phyloP scores from a whole-genome alignment of 2,888 invertebrate genomes.

The Acanthoscelides obtectus region DNA sequence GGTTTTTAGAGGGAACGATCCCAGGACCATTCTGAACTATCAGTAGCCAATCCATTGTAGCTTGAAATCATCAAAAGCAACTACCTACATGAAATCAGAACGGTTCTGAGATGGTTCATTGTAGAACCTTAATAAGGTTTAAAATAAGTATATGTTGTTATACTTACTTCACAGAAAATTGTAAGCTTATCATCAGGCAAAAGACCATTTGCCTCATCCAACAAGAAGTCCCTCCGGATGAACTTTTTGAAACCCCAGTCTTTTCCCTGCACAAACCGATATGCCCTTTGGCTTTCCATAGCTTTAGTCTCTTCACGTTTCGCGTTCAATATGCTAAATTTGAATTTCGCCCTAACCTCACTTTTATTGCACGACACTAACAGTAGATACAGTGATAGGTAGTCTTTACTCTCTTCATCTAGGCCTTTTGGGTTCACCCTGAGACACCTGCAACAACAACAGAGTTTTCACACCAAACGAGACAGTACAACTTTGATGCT shows the following conservation, averaged over 20 bases:
- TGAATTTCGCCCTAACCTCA: slow-evolving; percentile 99
- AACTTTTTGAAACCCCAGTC: slow-evolving; percentile 99
- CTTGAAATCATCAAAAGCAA: no score
- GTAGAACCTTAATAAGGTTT: no score
- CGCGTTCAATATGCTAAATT: slow-evolving; percentile 99
- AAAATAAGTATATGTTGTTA: no score
- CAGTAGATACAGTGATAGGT: slow-evolving; percentile 96
- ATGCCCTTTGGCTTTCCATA: slow-evolving; percentile 95
- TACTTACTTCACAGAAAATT: slow-evolving; percentile 93
- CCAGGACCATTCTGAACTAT: no score
- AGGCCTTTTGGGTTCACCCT: slow-evolving; percentile 99
- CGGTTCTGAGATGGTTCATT: no score
- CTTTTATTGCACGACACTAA: slow-evolving; percentile 99
- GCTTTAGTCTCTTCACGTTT: slow-evolving; percentile 99
- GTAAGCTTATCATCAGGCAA: slow-evolving; percentile 98
- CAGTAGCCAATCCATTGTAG: no score
- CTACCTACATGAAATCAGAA: no score
- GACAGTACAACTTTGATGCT: no score
- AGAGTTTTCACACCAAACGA: slow-evolving; percentile 5
- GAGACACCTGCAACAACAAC: slow-evolving; percentile 70
- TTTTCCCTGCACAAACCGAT: slow-evolving; percentile 99
- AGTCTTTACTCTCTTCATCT: slow-evolving; percentile 99
- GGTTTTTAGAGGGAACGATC: neutral
- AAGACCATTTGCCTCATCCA: slow-evolving; percentile 98
- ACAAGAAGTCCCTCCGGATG: slow-evolving; percentile 95